These are phyloP conservation scores for Melikaiella ostensackeni DNA, from an alignment of 2,888 invertebrate species.

Conservation along the genomic window DNA sequence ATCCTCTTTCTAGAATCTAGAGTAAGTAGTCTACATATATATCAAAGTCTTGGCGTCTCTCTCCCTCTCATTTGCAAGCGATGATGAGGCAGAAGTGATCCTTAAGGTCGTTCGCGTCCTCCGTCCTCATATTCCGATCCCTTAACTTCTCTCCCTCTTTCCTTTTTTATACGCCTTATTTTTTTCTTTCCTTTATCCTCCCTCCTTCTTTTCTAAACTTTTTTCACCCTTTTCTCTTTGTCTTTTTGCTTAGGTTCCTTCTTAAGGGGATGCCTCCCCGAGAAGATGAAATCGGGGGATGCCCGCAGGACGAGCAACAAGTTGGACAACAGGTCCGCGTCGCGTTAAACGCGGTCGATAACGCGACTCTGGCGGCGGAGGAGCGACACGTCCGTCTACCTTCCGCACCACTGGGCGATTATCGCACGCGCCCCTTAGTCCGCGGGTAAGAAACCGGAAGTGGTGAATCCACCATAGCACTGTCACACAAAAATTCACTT, in stretches of 20 bases:
- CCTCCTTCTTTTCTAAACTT: not conserved
- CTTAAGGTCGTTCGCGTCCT: not conserved
- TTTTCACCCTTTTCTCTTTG: not conserved
- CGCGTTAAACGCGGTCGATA: slow-evolving; percentile 59
- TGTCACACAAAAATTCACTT: not conserved
- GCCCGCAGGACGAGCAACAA: slow-evolving; percentile 73
- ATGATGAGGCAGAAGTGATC: slow-evolving; percentile 35
- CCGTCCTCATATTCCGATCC: slow-evolving; percentile 2
- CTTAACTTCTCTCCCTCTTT: not conserved
- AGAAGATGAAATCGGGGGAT: slow-evolving; percentile 50
- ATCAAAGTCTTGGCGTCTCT: slow-evolving; percentile 57
- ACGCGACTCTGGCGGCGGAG: slow-evolving; percentile 54
- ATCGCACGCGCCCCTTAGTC: slow-evolving; percentile 5
- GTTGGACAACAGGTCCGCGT: slow-evolving; percentile 76
- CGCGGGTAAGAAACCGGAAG: not conserved
- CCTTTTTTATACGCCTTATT: not conserved
- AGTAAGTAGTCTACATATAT: slow-evolving; percentile 40
- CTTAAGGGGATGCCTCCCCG: slow-evolving; percentile 43
- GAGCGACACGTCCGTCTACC: slow-evolving; percentile 47
- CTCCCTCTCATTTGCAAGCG: slow-evolving; percentile 50
- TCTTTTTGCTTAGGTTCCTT: slow-evolving; percentile 23
- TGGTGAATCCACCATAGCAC: not conserved
- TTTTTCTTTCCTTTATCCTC: not conserved
- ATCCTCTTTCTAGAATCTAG: slow-evolving; percentile 45
- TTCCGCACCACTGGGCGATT: slow-evolving; percentile 35